Percentiles rank a stretch among this genome's conserved stretches.
Conservation (phyloP, 2,113 vertebrate species). For the Polyodon spathula region DNA sequence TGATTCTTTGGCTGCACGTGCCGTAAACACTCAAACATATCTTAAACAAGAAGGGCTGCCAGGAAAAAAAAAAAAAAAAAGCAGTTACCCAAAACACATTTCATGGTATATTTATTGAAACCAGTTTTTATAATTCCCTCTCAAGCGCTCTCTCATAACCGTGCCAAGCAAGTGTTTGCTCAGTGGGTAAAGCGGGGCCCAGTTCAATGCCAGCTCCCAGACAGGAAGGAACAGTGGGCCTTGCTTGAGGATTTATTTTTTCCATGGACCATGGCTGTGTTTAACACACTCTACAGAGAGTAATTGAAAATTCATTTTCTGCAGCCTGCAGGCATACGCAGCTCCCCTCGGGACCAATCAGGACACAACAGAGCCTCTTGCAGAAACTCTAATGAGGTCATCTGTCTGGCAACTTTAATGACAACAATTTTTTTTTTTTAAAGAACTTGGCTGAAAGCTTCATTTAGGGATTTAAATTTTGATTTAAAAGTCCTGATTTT, state of each 20-base stretch:
- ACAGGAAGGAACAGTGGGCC: conserved; percentile 66
- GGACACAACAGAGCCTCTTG: conserved; percentile 35
- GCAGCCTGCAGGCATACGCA: conserved; percentile 18
- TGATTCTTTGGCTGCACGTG: conserved; percentile 41
- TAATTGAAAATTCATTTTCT: conserved; percentile 37
- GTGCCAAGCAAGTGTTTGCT: conserved; percentile 44
- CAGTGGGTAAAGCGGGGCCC: conserved; percentile 28
- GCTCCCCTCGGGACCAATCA: conserved; percentile 32
- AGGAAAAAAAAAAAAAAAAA: not conserved
- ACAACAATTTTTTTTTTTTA: conserved; percentile 37
- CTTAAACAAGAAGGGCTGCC: conserved; percentile 7
- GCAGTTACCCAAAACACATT: not conserved
- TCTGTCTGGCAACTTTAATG: conserved; percentile 39
- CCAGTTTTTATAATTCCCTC: conserved; percentile 18
- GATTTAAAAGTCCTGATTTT: not conserved
- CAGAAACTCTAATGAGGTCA: conserved; percentile 48
- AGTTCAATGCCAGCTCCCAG: conserved; percentile 42
- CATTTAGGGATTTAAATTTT: conserved; percentile 26
- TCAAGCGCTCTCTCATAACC: conserved; percentile 25
- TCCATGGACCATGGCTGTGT: conserved; percentile 48
- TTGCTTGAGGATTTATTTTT: conserved; percentile 56
- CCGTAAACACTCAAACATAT: conserved; percentile 30
- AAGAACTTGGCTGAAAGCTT: conserved; percentile 32
- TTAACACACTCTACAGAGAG: conserved; percentile 55
- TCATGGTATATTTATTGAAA: conserved; percentile 27